phyloP scores from a whole-genome alignment of 2,797 vertebrate species.

The Xiphorhynchus erythropygius region DNA sequence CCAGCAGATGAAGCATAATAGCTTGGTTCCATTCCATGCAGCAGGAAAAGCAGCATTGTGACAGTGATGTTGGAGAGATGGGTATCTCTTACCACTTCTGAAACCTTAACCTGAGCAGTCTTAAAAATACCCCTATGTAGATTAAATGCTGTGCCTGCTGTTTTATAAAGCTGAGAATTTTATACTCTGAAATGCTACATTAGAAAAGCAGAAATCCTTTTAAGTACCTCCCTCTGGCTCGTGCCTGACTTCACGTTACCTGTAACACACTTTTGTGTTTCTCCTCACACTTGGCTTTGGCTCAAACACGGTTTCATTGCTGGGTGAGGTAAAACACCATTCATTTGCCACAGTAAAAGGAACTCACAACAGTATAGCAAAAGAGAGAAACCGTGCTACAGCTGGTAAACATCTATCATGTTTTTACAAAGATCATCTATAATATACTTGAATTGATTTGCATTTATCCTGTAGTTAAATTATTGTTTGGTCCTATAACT shows the following conservation, averaged over 20 bases:
- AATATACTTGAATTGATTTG: background rate
- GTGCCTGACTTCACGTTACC: background rate
- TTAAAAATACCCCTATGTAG: background rate
- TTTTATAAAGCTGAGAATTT: background rate
- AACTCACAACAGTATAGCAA: background rate
- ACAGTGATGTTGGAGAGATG: background rate
- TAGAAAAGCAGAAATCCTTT: slow-evolving; percentile 14
- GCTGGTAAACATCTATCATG: background rate
- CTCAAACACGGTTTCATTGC: background rate
- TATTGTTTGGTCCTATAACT: background rate
- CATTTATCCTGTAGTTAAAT: background rate
- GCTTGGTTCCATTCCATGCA: background rate
- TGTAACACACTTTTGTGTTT: background rate
- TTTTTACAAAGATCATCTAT: background rate
- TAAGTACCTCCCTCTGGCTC: background rate
- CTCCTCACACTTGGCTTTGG: background rate
- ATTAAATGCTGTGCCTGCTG: background rate
- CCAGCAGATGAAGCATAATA: background rate
- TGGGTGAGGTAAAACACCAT: background rate
- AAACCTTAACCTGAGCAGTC: background rate
- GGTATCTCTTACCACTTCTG: background rate
- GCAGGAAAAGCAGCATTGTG: background rate
- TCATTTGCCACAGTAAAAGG: background rate
- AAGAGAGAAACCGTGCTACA: background rate
- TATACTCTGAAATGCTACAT: background rate